Conservation (phyloP, 2,888 invertebrate species). For the Dendrolimus pini region DNA sequence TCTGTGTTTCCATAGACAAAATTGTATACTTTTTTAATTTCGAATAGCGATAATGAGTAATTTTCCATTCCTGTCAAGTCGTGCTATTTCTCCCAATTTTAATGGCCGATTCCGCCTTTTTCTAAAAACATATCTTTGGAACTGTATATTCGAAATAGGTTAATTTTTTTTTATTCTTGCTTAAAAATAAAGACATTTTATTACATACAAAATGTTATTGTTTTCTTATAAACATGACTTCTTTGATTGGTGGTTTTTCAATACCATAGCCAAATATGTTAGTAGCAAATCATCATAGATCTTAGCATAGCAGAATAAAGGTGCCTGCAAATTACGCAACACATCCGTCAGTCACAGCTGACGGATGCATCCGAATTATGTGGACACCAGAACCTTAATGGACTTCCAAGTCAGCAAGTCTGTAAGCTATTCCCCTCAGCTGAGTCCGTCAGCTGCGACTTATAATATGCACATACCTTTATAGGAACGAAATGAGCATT, state of each 20-base stretch:
- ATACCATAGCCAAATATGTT: conserved; percentile 4
- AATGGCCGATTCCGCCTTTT: neutral
- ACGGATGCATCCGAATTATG: too few relatives aligned
- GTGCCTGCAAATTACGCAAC: too few relatives aligned
- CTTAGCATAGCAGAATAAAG: neutral
- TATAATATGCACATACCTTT: too few relatives aligned
- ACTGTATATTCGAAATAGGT: neutral
- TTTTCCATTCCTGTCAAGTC: conserved; percentile 44
- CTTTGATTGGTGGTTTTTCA: neutral
- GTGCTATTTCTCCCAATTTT: conserved; percentile 22
- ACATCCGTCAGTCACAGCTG: too few relatives aligned
- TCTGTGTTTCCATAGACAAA: conserved; percentile 75
- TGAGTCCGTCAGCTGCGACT: too few relatives aligned
- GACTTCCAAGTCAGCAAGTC: too few relatives aligned
- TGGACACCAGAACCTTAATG: too few relatives aligned
- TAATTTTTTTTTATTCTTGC: neutral
- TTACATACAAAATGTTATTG: too few relatives aligned
- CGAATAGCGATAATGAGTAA: conserved; percentile 42
- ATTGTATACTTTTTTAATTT: conserved; percentile 59
- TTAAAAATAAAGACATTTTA: too few relatives aligned
- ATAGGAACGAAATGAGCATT: too few relatives aligned
- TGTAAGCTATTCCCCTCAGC: too few relatives aligned
- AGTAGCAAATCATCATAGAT: conserved; percentile 6
- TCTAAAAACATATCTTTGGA: neutral
- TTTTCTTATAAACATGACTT: neutral